Conservation (phyloP, 2,113 vertebrate species). For the Heloderma charlesbogerti region DNA sequence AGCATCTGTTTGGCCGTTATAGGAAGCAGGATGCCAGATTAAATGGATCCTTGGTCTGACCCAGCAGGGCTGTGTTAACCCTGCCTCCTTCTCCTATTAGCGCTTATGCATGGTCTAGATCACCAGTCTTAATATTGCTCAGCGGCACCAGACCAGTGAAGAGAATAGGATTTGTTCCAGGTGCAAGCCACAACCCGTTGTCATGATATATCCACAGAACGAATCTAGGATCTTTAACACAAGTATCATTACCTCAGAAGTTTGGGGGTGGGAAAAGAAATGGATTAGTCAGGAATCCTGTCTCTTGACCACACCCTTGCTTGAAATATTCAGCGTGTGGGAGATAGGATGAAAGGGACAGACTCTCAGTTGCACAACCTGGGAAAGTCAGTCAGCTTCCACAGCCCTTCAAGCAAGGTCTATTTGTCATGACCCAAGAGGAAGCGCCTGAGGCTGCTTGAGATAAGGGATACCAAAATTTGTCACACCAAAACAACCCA, state of each 20-base stretch:
- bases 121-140: background rate
- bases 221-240: background rate
- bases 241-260: background rate
- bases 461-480: slow-evolving; percentile 35
- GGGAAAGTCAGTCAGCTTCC: background rate
- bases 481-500: slow-evolving; percentile 28
- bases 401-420: background rate
- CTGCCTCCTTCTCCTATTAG: background rate
- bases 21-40: background rate
- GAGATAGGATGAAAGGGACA: background rate
- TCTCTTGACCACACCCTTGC: background rate
- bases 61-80: background rate
- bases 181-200: background rate
- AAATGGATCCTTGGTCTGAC: too few species aligned
- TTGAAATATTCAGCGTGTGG: background rate
- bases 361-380: background rate
- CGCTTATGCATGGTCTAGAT: background rate
- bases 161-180: background rate
- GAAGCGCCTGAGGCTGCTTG: slow-evolving; percentile 12
- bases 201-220: background rate
- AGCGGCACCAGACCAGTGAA: background rate
- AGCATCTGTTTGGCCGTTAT: background rate
- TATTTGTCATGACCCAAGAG: background rate
- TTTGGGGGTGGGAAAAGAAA: background rate
- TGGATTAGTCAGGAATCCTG: background rate